Base-by-base conservation (phyloP, 2,888 invertebrate genomes). In the Tetrapedia diversipes region DNA sequence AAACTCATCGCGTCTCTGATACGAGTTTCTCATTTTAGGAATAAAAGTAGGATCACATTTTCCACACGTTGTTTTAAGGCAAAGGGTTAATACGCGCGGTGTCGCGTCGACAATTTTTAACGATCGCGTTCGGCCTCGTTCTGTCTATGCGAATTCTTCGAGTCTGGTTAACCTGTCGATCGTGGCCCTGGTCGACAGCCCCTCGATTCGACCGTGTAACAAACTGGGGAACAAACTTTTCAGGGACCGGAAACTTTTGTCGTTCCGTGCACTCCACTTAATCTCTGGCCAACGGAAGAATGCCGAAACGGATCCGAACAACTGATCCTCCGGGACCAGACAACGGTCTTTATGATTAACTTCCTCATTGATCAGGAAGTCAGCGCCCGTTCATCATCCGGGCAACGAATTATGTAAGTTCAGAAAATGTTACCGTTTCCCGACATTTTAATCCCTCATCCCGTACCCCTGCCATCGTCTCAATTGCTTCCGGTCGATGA, bases 171-270 rank as follows among this genome's bases (percentile, higher is more conserved):
- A 45, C 34, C 34, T 14, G 45, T 37, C 45, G 66, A 66, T 45
- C 27, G 34, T 14, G 27, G 54, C 22, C 37, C n/a, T 10, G 4
- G 14, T n/a, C 16, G 16, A 14, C 3, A n/a, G n/a, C 0, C 39
- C 1, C 4, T 53, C 41, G 22, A 29, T 22, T 49, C n/a, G 16
- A 14, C 41, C 22, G 27, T 22, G 61, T 63, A 54, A 69, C 54
- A 34, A 61, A 54, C 29, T 47, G 32, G 16, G 22, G 16, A 34
- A 63, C 37, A 45, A 53, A 69, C 37, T 69, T 69, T 63, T 34
- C 45, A 19, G 16, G 34, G 4, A 43, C 14, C 41, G 39, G 24
- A 60, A 68, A 68, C 60, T 69, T 67, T 29, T n/a, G 27, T 41
- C 43, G 54, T 54, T 63, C 54, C 24, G 39, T 45, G 54, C 43